A percentile compares a stretch with the other conserved stretches of the same genome.
Conservation (phyloP, 2,888 invertebrate species). For the Pseudococcus longispinus region DNA sequence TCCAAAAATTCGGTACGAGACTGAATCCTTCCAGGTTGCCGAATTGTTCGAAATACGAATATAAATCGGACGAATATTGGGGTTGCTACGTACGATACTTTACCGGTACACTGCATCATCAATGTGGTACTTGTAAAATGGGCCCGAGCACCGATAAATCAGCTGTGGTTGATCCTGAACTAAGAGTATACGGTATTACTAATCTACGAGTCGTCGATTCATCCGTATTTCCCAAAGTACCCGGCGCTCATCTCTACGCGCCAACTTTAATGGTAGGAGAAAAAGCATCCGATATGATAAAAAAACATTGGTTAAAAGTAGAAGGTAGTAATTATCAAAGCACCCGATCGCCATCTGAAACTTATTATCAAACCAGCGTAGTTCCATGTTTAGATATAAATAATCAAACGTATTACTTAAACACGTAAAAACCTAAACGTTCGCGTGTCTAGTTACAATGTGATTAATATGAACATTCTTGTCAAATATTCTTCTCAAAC, state of each 20-base stretch:
- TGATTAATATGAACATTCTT: background rate
- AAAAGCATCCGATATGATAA: conserved; percentile 63
- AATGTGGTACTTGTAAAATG: conserved; percentile 76
- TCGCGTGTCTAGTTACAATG: background rate
- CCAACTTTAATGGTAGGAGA: conserved; percentile 65
- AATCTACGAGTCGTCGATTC: conserved; percentile 67
- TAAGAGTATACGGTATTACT: conserved; percentile 67
- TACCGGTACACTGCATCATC: conserved; percentile 72
- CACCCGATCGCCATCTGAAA: background rate
- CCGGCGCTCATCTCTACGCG: conserved; percentile 69
- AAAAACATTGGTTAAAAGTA: conserved; percentile 58
- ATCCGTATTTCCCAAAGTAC: conserved; percentile 66
- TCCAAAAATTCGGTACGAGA: conserved; percentile 61
- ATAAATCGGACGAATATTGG: conserved; percentile 72
- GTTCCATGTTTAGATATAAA: conserved; percentile 34
- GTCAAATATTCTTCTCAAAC: background rate
- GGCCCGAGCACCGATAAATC: conserved; percentile 63
- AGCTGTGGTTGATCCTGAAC: conserved; percentile 66
- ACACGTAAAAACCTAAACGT: background rate
- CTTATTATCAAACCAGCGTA: background rate
- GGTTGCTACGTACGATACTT: conserved; percentile 69
- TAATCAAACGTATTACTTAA: background rate
- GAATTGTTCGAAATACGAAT: conserved; percentile 66
- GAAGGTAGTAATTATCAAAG: background rate
- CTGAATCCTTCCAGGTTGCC: conserved; percentile 67